Percentiles rank a stretch among this genome's conserved stretches.
Conservation (phyloP, 2,888 invertebrate species). For the Artemia sinica region DNA sequence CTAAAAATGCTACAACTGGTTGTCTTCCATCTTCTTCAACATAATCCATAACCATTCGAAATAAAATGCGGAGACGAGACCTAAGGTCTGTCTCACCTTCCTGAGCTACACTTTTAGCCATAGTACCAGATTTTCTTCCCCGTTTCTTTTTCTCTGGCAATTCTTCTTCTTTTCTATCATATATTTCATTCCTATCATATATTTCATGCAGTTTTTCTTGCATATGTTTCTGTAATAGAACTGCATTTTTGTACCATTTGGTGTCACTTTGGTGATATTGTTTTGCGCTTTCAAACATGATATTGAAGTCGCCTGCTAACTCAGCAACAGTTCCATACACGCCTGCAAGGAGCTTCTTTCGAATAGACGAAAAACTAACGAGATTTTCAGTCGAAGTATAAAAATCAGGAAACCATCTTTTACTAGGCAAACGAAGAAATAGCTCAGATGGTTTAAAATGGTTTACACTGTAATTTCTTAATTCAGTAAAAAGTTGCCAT, state of each 20-base stretch:
- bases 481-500: slow-evolving; percentile 74
- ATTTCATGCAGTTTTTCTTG: slow-evolving; percentile 59
- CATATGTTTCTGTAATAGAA: slow-evolving; percentile 64
- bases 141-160: slow-evolving; percentile 19
- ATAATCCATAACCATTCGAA: slow-evolving; percentile 52
- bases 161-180: slow-evolving; percentile 37
- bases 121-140: slow-evolving; percentile 17
- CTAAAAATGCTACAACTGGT: slow-evolving; percentile 82
- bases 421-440: slow-evolving; percentile 79
- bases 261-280: slow-evolving; percentile 67
- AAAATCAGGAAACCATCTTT: slow-evolving; percentile 84
- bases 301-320: slow-evolving; percentile 78
- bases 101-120: slow-evolving; percentile 21
- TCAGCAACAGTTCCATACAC: slow-evolving; percentile 68
- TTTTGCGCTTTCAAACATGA: slow-evolving; percentile 93
- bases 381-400: slow-evolving; percentile 92
- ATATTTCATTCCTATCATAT: slow-evolving; percentile 35
- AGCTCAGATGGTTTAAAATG: slow-evolving; percentile 76
- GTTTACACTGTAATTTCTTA: slow-evolving; percentile 36
- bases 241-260: slow-evolving; percentile 64
- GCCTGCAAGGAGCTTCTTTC: slow-evolving; percentile 56
- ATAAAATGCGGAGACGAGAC: slow-evolving; percentile 60
- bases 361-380: slow-evolving; percentile 78
- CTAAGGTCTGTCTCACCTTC: slow-evolving; percentile 38
- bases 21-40: slow-evolving; percentile 49